Base-by-base conservation (phyloP, 2,113 vertebrate genomes). In the Oncorhynchus masou region DNA sequence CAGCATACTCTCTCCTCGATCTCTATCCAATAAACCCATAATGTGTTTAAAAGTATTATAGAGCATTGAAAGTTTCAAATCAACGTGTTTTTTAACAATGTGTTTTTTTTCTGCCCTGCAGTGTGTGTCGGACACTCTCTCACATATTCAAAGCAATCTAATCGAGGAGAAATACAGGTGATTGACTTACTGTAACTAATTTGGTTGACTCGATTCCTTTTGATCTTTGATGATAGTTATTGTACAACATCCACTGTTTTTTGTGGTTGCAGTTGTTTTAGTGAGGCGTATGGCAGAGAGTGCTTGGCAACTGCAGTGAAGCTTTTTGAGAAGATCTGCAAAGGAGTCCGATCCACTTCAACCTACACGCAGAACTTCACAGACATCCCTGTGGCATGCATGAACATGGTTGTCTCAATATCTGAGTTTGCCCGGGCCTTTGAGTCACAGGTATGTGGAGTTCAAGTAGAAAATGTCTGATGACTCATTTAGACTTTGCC, bases 281-380 rank as follows among this genome's bases (percentile, higher is more conserved):
- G 75, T 16, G 79, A 83, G 2, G 9, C 49, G 1, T 92, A 94
- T 0, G 79, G 90, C 49, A 87, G 1, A 68, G 74, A 72, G 7
- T 94, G 93, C 60, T 0, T 94, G 34, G 57, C 24, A 70, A 78
- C 39, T 57, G 20, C 85, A 24, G 84, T 92, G 19, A 88, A 76
- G 49, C 83, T 94, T 19, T 79, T 94, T 7, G 83, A 90, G 1
- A 94, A 90, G 79, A 19, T 92, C 64, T 93, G 93, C 87, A 89
- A 1, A 3, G 83, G 34, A 3, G 79, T 90, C 4, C 78, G 48
- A 70, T 45, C 25, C 9, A 45, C 39, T 45, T 45, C 39, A 6
- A 0, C 7, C 2, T 27, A 64, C 19, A 0, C 0, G 3, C 57
- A 81, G 15, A 76, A 48, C 2, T 79, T 3, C 16, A 20, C 27